Evolutionary conservation across 2,888 invertebrate genomes (phyloP).

Genomic region (Drosophila atroscutellata): DNA sequence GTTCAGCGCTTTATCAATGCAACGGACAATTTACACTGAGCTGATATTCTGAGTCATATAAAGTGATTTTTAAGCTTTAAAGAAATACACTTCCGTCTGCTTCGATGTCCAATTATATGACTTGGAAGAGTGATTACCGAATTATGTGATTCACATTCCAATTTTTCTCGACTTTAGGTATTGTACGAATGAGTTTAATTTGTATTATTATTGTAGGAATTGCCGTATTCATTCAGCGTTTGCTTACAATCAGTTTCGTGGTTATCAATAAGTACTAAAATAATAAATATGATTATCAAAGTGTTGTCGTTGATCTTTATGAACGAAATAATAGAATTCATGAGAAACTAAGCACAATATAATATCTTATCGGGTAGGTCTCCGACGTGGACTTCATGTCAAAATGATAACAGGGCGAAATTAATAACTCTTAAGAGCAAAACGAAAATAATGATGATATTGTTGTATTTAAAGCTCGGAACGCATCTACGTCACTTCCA

Average conservation of each 20-base stretch:
- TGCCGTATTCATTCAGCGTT: constrained; percentile 9
- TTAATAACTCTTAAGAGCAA: constrained; percentile 11
- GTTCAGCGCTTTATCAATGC: not conserved
- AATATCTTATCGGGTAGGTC: constrained; percentile 43
- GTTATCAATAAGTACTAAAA: constrained; percentile 11
- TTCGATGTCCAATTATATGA: not conserved
- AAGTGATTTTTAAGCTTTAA: no score
- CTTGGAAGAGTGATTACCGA: not conserved
- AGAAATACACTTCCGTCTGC: not conserved
- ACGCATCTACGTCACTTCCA: not conserved
- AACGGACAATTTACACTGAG: not conserved
- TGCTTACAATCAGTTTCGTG: constrained; percentile 2
- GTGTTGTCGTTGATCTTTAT: not conserved
- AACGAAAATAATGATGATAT: not conserved
- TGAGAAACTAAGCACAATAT: constrained; percentile 1
- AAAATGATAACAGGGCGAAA: not conserved
- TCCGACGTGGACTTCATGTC: not conserved
- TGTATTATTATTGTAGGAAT: not conserved
- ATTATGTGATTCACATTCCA: not conserved
- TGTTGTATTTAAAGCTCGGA: not conserved
- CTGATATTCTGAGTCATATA: not conserved
- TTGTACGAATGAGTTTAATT: not conserved
- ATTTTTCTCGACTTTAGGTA: no score
- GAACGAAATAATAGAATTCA: constrained; percentile 4
- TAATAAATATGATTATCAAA: constrained; percentile 31